These are phyloP conservation scores for Trachelus iudaicus DNA, from an alignment of 2,888 invertebrate species.

Conservation along the genomic window DNA sequence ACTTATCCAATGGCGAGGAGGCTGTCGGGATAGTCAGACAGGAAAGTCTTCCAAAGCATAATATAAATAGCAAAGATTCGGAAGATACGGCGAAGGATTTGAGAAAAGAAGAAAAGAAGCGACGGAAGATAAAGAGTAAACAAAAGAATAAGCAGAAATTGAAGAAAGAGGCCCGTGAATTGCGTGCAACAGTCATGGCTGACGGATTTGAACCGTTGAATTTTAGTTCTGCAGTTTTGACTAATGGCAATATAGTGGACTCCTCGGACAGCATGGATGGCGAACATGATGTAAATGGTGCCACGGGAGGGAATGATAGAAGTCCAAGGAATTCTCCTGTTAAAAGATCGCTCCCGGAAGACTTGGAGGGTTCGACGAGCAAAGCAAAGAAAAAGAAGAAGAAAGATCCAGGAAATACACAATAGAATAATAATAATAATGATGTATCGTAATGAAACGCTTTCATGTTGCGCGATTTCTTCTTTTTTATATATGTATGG, in stretches of 20 bases:
- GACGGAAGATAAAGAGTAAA: constrained; percentile 52
- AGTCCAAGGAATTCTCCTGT: neutral
- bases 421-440: constrained; percentile 7
- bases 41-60: constrained; percentile 25
- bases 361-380: neutral
- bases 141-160: constrained; percentile 62
- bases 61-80: constrained; percentile 14
- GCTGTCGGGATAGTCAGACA: constrained; percentile 23
- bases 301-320: neutral
- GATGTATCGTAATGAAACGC: neutral
- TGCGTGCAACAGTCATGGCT: constrained; percentile 65
- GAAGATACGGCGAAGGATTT: constrained; percentile 26
- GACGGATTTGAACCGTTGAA: constrained; percentile 60
- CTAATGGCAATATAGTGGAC: constrained; percentile 22
- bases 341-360: neutral
- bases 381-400: constrained; percentile 6
- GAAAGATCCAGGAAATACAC: constrained; percentile 14
- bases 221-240: constrained; percentile 37
- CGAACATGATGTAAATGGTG: neutral
- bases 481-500: constrained; percentile 46
- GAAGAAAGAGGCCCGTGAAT: constrained; percentile 67
- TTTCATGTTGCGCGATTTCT: constrained; percentile 29
- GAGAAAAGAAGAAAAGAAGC: constrained; percentile 52
- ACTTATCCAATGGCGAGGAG: constrained; percentile 33
- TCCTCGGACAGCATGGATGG: neutral